phyloP scores from a whole-genome alignment of 2,113 vertebrate genomes.

The Steatornis caripensis region DNA sequence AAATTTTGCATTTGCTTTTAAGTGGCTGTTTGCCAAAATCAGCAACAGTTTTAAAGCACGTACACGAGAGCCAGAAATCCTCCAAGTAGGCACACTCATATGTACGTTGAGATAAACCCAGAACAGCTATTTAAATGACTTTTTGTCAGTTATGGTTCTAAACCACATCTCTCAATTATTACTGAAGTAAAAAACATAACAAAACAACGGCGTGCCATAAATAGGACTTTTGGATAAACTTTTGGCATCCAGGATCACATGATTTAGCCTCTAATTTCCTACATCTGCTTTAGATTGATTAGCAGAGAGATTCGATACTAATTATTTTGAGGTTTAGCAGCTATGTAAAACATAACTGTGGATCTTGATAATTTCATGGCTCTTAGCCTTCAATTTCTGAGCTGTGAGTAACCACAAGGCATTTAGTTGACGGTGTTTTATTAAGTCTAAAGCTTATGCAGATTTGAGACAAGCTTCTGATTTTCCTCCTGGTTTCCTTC shows the following conservation, averaged over 20 bases:
- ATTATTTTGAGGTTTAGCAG: slow-evolving; percentile 12
- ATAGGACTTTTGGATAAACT: background rate
- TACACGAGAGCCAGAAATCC: background rate
- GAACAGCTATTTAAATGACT: background rate
- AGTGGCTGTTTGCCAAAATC: background rate
- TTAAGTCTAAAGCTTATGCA: background rate
- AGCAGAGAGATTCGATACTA: background rate
- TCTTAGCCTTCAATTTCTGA: background rate
- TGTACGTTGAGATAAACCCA: background rate
- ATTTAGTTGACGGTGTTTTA: background rate
- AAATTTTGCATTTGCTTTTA: background rate
- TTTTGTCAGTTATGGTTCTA: background rate
- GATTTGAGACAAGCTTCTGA: background rate
- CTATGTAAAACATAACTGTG: background rate
- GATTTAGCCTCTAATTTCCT: background rate
- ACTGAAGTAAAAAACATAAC: background rate
- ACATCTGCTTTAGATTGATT: background rate
- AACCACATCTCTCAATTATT: background rate
- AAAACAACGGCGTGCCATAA: background rate
- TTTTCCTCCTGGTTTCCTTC: background rate
- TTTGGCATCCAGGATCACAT: background rate
- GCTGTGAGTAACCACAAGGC: background rate
- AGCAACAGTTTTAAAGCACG: background rate
- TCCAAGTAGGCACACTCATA: background rate
- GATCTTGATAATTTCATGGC: background rate